Evolutionary conservation across 2,113 vertebrate species (phyloP).

Genomic region (Perca schrenkii): DNA sequence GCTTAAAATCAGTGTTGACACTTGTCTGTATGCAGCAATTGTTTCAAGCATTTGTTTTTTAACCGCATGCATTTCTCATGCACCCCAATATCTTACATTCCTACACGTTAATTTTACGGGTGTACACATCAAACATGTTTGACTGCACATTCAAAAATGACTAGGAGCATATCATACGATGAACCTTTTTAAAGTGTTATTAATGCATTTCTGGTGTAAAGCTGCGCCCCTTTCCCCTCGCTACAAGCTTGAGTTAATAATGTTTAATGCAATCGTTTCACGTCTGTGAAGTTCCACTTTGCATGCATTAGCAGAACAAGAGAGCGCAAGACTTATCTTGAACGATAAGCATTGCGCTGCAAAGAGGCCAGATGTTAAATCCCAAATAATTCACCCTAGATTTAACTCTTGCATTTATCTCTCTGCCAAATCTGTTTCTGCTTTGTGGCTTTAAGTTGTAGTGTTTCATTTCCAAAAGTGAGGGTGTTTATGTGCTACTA

Average conservation of each 20-base stretch:
- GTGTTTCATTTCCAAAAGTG: slow-evolving; percentile 68
- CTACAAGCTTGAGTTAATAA: slow-evolving; percentile 14
- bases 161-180: not conserved
- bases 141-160: not conserved
- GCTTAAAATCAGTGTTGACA: not conserved
- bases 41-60: not conserved
- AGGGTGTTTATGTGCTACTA: slow-evolving; percentile 63
- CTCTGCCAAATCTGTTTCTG: slow-evolving; percentile 71
- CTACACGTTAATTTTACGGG: not conserved
- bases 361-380: slow-evolving; percentile 79
- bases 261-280: slow-evolving; percentile 51
- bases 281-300: slow-evolving; percentile 57
- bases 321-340: slow-evolving; percentile 59
- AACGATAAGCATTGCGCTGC: slow-evolving; percentile 38
- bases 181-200: not conserved
- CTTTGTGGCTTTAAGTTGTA: slow-evolving; percentile 62
- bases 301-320: slow-evolving; percentile 60
- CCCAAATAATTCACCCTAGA: slow-evolving; percentile 75
- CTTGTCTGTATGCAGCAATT: not conserved
- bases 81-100: not conserved
- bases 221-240: slow-evolving; percentile 17
- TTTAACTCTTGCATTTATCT: slow-evolving; percentile 75
- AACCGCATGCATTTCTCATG: no score
- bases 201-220: slow-evolving; percentile 32
- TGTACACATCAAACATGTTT: not conserved